Conservation (phyloP, 2,888 invertebrate species). For the Tinea trinotella region DNA sequence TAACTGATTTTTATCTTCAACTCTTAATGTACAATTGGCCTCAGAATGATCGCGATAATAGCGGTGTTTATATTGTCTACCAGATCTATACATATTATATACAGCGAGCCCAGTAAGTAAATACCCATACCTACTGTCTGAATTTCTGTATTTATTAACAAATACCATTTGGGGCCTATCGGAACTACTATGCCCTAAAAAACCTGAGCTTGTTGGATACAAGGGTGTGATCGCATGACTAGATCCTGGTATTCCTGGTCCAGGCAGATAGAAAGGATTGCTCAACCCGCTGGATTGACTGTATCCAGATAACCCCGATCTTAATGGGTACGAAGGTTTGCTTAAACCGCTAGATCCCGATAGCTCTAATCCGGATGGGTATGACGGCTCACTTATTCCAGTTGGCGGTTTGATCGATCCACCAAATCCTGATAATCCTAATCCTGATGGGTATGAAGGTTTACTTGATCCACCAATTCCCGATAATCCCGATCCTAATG, state of each 20-base stretch:
- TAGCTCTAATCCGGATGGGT: conserved; percentile 3
- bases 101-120: conserved; percentile 52
- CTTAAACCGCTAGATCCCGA: no score
- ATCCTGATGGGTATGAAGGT: no score
- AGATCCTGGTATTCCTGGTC: no score
- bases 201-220: no score
- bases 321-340: no score
- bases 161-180: conserved; percentile 53
- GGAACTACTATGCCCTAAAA: no score
- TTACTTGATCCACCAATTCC: conserved; percentile 17
- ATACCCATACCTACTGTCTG: conserved; percentile 50
- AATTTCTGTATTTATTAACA: conserved; percentile 49
- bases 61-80: conserved; percentile 41
- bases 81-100: conserved; percentile 56
- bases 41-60: conserved; percentile 55
- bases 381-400: neutral
- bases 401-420: neutral
- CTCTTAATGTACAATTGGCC: conserved; percentile 45
- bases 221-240: no score
- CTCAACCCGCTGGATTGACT: no score
- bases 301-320: no score
- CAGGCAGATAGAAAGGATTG: no score
- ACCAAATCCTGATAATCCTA: neutral
- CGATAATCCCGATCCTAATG: no score
- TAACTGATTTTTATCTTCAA: conserved; percentile 41